Percentiles rank a stretch among this genome's conserved stretches.
Conservation (phyloP, 2,888 invertebrate genomes). For the Meta bourneti region DNA sequence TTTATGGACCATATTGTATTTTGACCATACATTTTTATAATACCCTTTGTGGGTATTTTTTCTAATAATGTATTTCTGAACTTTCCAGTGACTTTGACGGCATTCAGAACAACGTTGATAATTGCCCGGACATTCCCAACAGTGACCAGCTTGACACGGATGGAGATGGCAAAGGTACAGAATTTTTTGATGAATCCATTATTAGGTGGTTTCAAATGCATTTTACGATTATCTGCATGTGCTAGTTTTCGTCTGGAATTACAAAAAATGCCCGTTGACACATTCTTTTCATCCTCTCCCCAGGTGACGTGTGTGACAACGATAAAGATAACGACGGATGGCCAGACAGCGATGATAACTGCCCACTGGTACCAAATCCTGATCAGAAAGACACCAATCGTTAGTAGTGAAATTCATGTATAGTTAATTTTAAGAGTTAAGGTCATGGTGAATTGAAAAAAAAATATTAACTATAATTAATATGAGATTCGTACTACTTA, state of each 20-base stretch:
- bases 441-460: background rate
- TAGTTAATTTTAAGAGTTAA: background rate
- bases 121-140: conserved; percentile 92
- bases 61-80: background rate
- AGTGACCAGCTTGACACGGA: conserved; percentile 94
- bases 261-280: background rate
- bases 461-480: no score
- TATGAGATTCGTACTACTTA: background rate
- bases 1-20: no score
- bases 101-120: conserved; percentile 92
- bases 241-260: background rate
- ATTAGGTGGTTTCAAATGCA: background rate
- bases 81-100: conserved; percentile 85
- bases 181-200: background rate
- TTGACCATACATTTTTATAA: no score
- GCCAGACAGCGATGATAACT: conserved; percentile 89
- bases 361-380: conserved; percentile 88
- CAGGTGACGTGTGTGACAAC: conserved; percentile 83
- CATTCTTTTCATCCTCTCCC: background rate
- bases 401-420: conserved; percentile 80
- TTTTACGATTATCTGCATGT: background rate
- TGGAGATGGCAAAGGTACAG: conserved; percentile 84
- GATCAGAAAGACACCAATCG: conserved; percentile 88
- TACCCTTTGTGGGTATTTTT: no score
- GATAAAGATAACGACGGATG: conserved; percentile 84